Conservation (phyloP, 2,797 vertebrate species). For the Chiropotes sagulatus region DNA sequence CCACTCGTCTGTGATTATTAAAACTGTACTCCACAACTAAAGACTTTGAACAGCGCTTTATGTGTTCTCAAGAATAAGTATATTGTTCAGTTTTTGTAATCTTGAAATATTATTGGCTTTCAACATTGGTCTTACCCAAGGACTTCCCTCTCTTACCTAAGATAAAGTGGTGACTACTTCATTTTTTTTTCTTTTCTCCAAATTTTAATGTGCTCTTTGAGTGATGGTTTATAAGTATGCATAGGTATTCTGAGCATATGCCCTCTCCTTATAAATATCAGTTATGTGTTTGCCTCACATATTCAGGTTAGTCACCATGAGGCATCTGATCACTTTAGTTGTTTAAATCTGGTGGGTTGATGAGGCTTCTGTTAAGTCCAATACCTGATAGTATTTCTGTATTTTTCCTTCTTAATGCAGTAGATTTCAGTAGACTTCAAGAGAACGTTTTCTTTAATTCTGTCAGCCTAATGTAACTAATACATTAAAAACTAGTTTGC, state of each 20-base stretch:
- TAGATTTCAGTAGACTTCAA: not conserved
- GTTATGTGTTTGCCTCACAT: not conserved
- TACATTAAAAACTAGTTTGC: not conserved
- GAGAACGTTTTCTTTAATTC: not conserved
- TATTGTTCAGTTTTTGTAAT: not conserved
- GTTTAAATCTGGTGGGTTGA: not conserved
- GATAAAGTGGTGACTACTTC: not conserved
- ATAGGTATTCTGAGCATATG: not conserved
- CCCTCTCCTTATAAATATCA: not conserved
- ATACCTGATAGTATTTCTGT: not conserved
- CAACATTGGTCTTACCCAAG: not conserved
- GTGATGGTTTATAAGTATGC: not conserved
- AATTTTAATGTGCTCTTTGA: not conserved
- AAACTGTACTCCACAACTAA: not conserved
- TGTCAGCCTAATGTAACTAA: constrained; percentile 23
- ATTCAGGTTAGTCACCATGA: not conserved
- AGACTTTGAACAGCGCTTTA: not conserved
- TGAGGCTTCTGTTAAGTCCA: not conserved
- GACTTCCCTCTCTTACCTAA: not conserved
- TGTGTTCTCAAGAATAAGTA: not conserved
- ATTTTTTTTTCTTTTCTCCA: not conserved
- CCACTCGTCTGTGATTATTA: not conserved
- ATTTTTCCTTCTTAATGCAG: not conserved
- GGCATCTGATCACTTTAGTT: not conserved
- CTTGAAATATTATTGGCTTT: not conserved